Base-by-base conservation (phyloP, 2,113 vertebrate genomes). In the Numida meleagris region DNA sequence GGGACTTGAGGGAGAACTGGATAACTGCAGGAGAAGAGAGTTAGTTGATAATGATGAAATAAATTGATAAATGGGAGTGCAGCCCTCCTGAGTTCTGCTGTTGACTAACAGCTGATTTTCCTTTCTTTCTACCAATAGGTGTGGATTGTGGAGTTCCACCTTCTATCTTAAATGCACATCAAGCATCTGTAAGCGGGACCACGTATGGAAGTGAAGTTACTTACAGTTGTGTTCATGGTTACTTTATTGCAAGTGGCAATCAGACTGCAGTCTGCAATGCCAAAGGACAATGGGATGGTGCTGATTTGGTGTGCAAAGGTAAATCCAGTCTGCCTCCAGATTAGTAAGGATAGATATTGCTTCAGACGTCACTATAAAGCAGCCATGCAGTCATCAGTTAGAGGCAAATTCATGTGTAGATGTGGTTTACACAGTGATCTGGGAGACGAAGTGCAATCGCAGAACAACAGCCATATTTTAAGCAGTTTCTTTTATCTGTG, bases 131-230 rank as follows among this genome's bases (percentile, higher is more conserved):
- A 11, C 36, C 6, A 67, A 10, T 68, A 97, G 97, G 55, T 94
- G 93, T 97, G 53, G 94, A 97, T 7, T 98, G 97, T 82, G 96
- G 97, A 31, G 4, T 29, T 70, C 97, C 97, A 57, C 97, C 97
- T 65, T 46, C 62, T 70, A 14, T 98, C 78, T 40, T 31, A 68
- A 91, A 97, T 43, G 88, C 97, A 21, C 25, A 0, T 53, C 25
- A 36, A 34, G 13, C 11, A 10, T 82, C 61, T 46, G 0, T 76
- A 17, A 53, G 12, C 14, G 90, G 90, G 33, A 97, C 95, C 42
- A 95, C 90, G 0, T 97, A 96, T 9, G 70, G 93, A 94, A 97
- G 84, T 75, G 72, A 91, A 74, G 89, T 95, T n/a, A 80, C 71
- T 31, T 97, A 97, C 16, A 53, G 2, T 4, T 98, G 97, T 59